Base-by-base conservation (phyloP, 1,140 invertebrate species). In the Euwallacea fornicatus region DNA sequence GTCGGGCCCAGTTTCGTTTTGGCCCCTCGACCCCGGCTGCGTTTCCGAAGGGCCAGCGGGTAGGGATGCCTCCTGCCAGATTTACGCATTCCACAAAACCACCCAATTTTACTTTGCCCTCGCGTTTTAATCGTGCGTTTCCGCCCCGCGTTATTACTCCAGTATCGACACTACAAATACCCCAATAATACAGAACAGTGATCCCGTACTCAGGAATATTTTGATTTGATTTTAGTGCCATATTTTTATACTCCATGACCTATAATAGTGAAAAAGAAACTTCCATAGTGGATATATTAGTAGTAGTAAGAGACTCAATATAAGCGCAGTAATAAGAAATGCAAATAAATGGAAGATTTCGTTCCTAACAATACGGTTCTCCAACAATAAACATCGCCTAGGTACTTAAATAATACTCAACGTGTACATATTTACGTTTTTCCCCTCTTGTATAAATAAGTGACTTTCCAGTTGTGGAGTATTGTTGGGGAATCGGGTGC, bases 401-500 rank as follows among this genome's bases (percentile, higher is more conserved):
- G 21, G 16, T 59, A 73, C 62, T 63, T 44, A 65, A 70, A 21
- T 56, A 21, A n/a, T 55, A 33, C 21, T 33, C 21, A 33, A 33
- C 4, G 21, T 70, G 60, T 70, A 70, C 10, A 63, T 64, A 70
- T 16, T 42, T 42, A 42, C 33, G 15, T 54, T 50, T n/a, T 50
- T n/a, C 54, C 11, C 16, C 54, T 56, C 54, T 11, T 56, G n/a
- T 56, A 9, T 61, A 43, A 42, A 42, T 61, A 42, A 42, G 33
- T 33, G 21, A 33, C 42, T 16, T 61, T 61, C 59, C 42, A 43
- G 10, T 61, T 43, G 16, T 58, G 21, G 55, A 55, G 43, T 76
- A 78, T 79, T 81, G 79, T 81, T 81, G 80, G 78, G 79, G 79
- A 75, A 78, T 78, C 80, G 78, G 80, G 80, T 81, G 80, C 80